Evolutionary conservation across 1,140 invertebrate species (phyloP), one percentile per base, ranked within the genome.

Genomic region (Aleiodes sp.): DNA sequence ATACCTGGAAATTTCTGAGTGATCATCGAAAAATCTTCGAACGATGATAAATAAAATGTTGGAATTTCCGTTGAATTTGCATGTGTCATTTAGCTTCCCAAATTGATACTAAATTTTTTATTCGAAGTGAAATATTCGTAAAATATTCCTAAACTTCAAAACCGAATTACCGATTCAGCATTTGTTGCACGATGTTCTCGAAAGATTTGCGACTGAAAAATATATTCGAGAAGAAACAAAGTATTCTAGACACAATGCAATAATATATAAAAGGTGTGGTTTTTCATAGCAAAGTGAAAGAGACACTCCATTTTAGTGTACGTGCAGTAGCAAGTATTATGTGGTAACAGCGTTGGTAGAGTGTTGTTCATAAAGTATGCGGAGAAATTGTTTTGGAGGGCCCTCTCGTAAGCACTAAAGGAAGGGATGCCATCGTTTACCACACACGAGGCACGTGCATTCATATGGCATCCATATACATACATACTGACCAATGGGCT

Each of bases 341-440:
- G 39, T 35, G 62, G 63, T 60, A 63, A 60, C 41, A 52, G 19
- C 19, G 19, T 29, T 39, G 70, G 57, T 62, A 70, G 65, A 71
- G 73, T 75, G 71, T 76, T 73, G 76, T 80, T 70, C 61, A 73
- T 76, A 79, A 80, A 80, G 78, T 80, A 78, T 77, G 74, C 71
- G 62, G 75, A 76, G 76, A 76, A 78, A 80, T 80, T 78, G 78
- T 80, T 80, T 78, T 75, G 75, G 66, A 70, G 65, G 65, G 65
- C 16, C 46, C 26, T 26, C 46, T 24, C 21, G 46, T 21, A 52
- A 10, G 46, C 46, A 52, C 19, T 70, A 70, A 74, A 75, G 66
- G 65, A 66, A 14, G 56, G 19, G 72, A 75, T 76, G 68, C 72
- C 73, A 76, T 60, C 70, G 76, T 71, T 75, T 70, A 78, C 75